Percentiles rank a stretch among this genome's conserved stretches.
Conservation (phyloP, 2,113 vertebrate genomes). For the Anolis carolinensis region DNA sequence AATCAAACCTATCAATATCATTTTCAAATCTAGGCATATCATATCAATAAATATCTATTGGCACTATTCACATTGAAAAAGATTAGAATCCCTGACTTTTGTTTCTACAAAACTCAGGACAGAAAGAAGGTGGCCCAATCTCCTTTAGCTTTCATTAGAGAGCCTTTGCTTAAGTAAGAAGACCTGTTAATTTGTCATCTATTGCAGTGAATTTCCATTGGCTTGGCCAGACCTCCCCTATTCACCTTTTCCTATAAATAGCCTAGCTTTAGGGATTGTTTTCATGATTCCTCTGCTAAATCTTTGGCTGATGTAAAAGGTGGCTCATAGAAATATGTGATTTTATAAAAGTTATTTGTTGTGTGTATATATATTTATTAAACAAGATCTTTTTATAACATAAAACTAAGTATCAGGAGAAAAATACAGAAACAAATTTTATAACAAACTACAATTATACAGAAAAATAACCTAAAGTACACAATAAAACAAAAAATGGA, state of each 20-base stretch:
- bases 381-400: too few relatives aligned
- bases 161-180: not conserved
- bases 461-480: too few relatives aligned
- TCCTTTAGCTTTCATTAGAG: not conserved
- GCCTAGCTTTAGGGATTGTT: not conserved
- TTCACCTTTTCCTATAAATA: not conserved
- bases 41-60: not conserved
- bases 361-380: too few relatives aligned
- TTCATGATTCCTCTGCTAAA: not conserved
- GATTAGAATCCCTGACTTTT: not conserved
- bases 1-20: not conserved
- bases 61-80: not conserved
- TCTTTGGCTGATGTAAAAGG: not conserved
- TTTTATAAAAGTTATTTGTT: accelerated
- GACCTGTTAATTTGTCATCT: not conserved
- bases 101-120: not conserved
- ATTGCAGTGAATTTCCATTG: constrained; percentile 7
- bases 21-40: constrained; percentile 10
- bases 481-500: too few relatives aligned
- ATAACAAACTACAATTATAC: too few relatives aligned
- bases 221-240: not conserved
- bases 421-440: too few relatives aligned
- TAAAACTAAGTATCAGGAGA: too few relatives aligned
- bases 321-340: not conserved
- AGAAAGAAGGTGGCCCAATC: not conserved